Percentiles rank a stretch among this genome's conserved stretches.
Conservation (phyloP, 2,797 vertebrate genomes). For the Gobio occitaniae region DNA sequence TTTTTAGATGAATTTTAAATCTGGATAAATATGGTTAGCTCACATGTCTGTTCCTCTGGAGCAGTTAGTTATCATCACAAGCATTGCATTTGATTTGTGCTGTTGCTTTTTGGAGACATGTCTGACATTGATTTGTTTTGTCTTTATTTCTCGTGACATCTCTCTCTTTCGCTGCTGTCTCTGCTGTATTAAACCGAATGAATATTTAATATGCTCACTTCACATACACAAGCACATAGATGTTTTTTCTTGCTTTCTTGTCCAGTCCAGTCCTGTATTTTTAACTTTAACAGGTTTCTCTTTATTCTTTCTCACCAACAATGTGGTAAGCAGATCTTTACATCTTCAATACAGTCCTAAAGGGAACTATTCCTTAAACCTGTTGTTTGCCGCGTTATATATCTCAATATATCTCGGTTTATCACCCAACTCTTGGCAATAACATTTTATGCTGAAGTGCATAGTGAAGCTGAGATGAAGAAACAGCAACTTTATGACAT, state of each 20-base stretch:
- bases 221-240: constrained; percentile 10
- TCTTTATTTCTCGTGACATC: not conserved
- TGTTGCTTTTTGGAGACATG: not conserved
- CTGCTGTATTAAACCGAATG: constrained; percentile 11
- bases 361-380: not conserved
- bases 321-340: not conserved
- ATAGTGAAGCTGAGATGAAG: not conserved
- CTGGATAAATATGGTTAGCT: constrained; percentile 1
- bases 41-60: not conserved
- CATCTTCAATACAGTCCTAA: not conserved
- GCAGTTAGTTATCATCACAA: not conserved
- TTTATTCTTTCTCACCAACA: not conserved
- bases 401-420: not conserved
- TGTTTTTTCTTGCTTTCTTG: not conserved
- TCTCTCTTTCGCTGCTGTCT: not conserved
- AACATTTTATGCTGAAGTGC: not conserved
- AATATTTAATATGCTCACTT: constrained; percentile 11
- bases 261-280: not conserved
- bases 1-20: not conserved
- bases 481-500: constrained; percentile 20
- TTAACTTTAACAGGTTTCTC: not conserved
- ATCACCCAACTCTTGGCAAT: not conserved
- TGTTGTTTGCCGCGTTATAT: not conserved
- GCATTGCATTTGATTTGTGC: not conserved
- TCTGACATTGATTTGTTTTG: not conserved